Evolutionary conservation across 2,797 vertebrate species (phyloP).

Genomic region (Catostomus latipinnis): DNA sequence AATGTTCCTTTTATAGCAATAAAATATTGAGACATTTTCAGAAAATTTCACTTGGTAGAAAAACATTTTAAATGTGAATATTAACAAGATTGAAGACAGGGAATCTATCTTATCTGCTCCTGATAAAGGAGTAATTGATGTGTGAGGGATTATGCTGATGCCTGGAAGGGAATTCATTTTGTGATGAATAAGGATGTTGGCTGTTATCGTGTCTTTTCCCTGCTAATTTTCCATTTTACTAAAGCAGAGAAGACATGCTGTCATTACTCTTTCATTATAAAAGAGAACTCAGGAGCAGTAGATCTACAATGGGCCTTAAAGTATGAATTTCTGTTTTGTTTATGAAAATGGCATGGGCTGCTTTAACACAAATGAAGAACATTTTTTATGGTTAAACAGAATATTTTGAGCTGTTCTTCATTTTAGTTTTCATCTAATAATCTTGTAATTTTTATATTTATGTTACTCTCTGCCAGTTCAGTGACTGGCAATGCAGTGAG

Average conservation of each 20-base stretch:
- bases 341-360: too few species aligned
- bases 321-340: neutral
- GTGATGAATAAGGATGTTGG: conserved; percentile 41
- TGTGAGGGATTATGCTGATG: conserved; percentile 38
- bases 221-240: conserved; percentile 33
- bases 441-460: too few species aligned
- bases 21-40: conserved; percentile 12
- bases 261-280: conserved; percentile 33
- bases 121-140: conserved; percentile 52
- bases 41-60: conserved; percentile 21
- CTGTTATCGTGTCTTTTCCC: conserved; percentile 32
- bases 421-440: too few species aligned
- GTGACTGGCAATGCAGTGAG: too few species aligned
- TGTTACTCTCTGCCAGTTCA: too few species aligned
- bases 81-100: conserved; percentile 40
- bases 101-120: conserved; percentile 25
- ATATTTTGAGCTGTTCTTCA: too few species aligned
- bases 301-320: conserved; percentile 2
- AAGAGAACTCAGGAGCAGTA: neutral
- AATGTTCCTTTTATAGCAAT: conserved; percentile 22
- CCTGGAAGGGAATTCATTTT: conserved; percentile 39
- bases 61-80: conserved; percentile 26
- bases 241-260: conserved; percentile 4
- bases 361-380: too few species aligned
- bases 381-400: too few species aligned